Evolutionary conservation across 2,113 vertebrate species (phyloP), one percentile per base, ranked within the genome.

Genomic region (Pyrgilauda ruficollis): DNA sequence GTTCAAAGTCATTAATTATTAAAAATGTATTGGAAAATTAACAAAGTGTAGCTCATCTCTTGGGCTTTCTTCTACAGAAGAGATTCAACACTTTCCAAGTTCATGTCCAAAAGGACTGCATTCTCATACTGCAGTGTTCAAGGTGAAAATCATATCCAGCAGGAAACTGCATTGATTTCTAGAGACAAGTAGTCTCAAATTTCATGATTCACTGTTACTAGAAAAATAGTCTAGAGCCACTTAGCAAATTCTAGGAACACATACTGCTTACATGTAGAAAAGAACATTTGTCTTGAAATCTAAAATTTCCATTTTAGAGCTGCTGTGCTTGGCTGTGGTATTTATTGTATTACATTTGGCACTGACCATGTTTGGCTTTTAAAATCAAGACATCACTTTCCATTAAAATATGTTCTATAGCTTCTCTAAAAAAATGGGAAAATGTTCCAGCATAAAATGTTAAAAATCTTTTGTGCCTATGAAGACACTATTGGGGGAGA

Each of bases 301-400:
- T 49, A 91, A 87, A 87, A 80, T 94, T 89, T 90, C 64, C 68
- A 79, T 67, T 91, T 77, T 90, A 89, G 75, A 72, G 50, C 66
- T 64, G 50, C 41, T 95, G 39, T 70, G 53, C 35, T 95, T 91
- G 84, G 63, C 80, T 83, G 77, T 49, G 22, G 49, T 78, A 83
- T 93, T 96, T 93, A 87, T 55, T 63, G 62, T 87, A 59, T 92
- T 97, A 83, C 67, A 41, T 37, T 94, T 92, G 83, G 91, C 94
- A 66, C 14, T 79, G 49, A 68, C 3, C 35, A 39, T 15, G 46
- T 83, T 93, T 94, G 67, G n/a, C 52, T 93, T 94, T 90, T 84
- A 90, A 94, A 96, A 93, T 69, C 35, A 91, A 84, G 46, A 56
- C 50, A 94, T 86, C 22, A 47, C 93, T 93, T 96, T 95, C 67